Evolutionary conservation across 2,113 vertebrate species (phyloP).

Genomic region (Passer domesticus): DNA sequence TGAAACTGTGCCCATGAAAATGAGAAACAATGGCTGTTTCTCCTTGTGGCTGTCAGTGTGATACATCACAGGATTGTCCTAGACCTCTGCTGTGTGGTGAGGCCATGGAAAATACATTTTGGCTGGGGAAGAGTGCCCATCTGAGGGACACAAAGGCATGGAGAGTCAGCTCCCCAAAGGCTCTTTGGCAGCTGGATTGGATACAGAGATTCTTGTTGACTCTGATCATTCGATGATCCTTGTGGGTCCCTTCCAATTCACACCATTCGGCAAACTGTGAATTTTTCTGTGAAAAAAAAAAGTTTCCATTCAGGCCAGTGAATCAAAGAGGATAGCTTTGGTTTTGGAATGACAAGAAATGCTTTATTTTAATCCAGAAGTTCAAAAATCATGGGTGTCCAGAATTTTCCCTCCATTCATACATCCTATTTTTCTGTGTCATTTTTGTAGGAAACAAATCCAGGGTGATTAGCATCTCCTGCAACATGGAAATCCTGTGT

Average conservation of each 20-base stretch:
- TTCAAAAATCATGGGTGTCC: neutral
- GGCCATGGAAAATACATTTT: neutral
- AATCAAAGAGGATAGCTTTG: neutral
- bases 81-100: neutral
- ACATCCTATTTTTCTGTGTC: neutral
- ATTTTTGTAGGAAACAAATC: neutral
- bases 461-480: neutral
- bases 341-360: neutral
- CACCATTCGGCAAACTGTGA: neutral
- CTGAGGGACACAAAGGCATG: neutral
- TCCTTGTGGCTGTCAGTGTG: neutral
- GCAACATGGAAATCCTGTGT: neutral
- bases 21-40: neutral
- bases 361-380: neutral
- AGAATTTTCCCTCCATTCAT: neutral
- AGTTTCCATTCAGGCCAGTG: neutral
- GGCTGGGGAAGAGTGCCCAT: neutral
- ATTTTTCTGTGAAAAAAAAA: neutral
- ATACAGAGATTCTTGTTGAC: neutral
- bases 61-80: neutral
- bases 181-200: neutral
- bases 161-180: neutral
- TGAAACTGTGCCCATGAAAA: neutral
- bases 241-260: neutral
- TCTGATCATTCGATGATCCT: neutral